Percentiles rank a stretch among this genome's conserved stretches.
Conservation (phyloP, 2,888 invertebrate species). For the Lasioglossum lativentre region DNA sequence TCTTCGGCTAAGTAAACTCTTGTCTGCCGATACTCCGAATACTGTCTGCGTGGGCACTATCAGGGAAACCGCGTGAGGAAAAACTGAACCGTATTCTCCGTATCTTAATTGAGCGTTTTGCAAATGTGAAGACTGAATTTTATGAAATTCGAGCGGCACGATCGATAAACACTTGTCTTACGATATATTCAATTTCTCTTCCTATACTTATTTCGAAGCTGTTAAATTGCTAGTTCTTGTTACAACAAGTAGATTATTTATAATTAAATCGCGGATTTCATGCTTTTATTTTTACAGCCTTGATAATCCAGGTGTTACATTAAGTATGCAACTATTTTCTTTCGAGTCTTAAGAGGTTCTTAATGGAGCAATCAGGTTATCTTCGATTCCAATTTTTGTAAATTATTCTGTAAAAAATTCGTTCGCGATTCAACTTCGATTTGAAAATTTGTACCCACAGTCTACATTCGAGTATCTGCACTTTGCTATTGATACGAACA, state of each 20-base stretch:
- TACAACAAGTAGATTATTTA: neutral
- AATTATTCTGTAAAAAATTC: too few species aligned
- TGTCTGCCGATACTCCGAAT: neutral
- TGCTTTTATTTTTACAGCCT: neutral
- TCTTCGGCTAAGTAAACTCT: too few species aligned
- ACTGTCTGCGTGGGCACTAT: neutral
- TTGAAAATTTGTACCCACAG: neutral
- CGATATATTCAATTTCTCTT: neutral
- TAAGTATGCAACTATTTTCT: neutral
- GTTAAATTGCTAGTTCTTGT: neutral
- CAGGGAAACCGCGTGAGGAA: neutral
- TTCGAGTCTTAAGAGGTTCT: neutral
- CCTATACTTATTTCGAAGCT: neutral
- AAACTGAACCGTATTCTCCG: neutral
- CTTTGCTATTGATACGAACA: too few species aligned
- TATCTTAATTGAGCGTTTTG: neutral
- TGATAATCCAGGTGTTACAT: neutral
- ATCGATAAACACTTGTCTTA: neutral
- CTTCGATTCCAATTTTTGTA: neutral
- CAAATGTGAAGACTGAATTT: neutral
- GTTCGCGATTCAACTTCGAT: too few species aligned
- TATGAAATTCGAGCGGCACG: neutral
- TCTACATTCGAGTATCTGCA: too few species aligned
- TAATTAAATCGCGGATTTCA: neutral
- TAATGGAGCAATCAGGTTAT: neutral